phyloP scores from a whole-genome alignment of 2,888 invertebrate genomes.

The Volucella zonaria region DNA sequence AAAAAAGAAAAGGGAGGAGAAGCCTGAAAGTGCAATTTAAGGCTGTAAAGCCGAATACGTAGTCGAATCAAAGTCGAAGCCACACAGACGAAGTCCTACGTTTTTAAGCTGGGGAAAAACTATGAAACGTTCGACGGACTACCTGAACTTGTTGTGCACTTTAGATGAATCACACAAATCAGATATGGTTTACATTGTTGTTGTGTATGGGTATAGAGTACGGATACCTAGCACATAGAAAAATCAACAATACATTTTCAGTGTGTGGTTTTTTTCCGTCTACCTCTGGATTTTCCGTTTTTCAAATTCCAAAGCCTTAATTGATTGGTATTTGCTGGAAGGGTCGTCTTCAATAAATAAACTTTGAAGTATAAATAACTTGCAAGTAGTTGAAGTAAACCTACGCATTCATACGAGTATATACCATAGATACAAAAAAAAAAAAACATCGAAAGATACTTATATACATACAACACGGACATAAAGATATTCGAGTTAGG shows the following conservation, averaged over 20 bases:
- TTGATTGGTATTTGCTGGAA: neutral
- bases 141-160: conserved; percentile 70
- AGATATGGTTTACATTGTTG: conserved; percentile 39
- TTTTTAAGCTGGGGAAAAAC: conserved; percentile 63
- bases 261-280: conserved; percentile 2
- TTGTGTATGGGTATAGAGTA: neutral
- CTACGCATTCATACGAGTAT: no score
- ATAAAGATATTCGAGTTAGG: neutral
- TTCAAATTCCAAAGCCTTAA: conserved; percentile 2
- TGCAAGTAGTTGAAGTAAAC: neutral
- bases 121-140: conserved; percentile 36
- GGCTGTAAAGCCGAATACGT: conserved; percentile 62
- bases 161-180: conserved; percentile 68
- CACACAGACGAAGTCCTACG: neutral
- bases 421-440: conserved; percentile 6
- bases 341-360: conserved; percentile 27
- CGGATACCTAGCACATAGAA: conserved; percentile 10
- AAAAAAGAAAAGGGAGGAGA: conserved; percentile 16
- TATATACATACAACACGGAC: neutral
- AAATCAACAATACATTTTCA: conserved; percentile 43
- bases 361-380: conserved; percentile 26
- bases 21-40: conserved; percentile 65
- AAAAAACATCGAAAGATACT: conserved; percentile 22
- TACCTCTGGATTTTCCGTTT: conserved; percentile 10
- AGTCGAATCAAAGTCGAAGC: no score